Evolutionary conservation across 2,888 invertebrate genomes (phyloP), one percentile per base, ranked within the genome.

Genomic region (Diaphora mendica): DNA sequence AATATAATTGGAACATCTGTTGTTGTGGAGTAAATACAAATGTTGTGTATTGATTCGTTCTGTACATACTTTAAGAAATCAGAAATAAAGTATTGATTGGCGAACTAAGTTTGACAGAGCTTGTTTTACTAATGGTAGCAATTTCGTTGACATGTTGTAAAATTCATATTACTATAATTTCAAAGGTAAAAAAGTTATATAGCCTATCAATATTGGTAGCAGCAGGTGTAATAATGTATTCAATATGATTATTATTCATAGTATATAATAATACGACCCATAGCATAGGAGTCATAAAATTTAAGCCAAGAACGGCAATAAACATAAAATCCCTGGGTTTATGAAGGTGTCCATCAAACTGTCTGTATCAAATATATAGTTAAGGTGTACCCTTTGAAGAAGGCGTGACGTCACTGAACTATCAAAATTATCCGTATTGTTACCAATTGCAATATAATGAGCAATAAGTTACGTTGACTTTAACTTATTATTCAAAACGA

Each of bases 201-300:
- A 8, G 51, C 8, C 20, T 5, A 55, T 55, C n/a, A 55, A 11
- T 55, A 55, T 30, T 30, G 3, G 17, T 17, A 62, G 30, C 17
- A 30, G 26, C 30, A 26, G 17, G 30, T 62, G 15, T 17, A 5
- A 30, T 30, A 30, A 62, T 30, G 26, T 15, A 17, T 64, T 51
- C 15, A 51, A 66, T 76, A 44, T 77, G 72, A 51, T 59, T 67
- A 70, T 59, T 70, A 64, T 33, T 23, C 23, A 44, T 55, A 59
- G 20, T 33, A 35, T 35, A 48, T 64, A 33, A 64, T 68, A 68
- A 68, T 68, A 17, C 35, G 20, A 65, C 33, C 70, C 65, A 67
- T 68, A 35, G 8, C 65, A 62, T 75, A 79, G 75, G 64, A 73
- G 73, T 71, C 71, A 73, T 78, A 75, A 77, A 48, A 70, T 76